Conservation (phyloP, 2,113 vertebrate species). For the Pogona vitticeps region DNA sequence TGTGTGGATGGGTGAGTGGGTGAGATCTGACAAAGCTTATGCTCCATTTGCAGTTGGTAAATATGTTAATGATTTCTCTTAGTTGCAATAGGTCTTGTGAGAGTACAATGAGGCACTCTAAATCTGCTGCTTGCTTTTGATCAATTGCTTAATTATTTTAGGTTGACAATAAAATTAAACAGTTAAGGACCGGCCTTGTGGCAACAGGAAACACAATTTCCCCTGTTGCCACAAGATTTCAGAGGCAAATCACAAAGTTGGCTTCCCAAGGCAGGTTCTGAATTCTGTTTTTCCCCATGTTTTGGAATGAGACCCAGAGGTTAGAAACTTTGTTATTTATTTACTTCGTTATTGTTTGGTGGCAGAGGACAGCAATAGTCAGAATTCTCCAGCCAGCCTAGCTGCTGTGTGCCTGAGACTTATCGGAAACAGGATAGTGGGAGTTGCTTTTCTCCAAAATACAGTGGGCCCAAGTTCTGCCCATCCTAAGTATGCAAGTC, state of each 20-base stretch:
- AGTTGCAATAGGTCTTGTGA: neutral
- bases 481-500: too few species aligned
- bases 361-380: too few species aligned
- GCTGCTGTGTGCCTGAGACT: too few species aligned
- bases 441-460: too few species aligned
- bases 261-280: neutral
- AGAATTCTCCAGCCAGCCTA: too few species aligned
- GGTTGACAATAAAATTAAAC: conserved; percentile 28
- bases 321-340: too few species aligned
- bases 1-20: neutral
- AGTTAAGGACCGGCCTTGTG: neutral
- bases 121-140: conserved; percentile 21
- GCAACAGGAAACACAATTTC: conserved; percentile 34
- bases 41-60: conserved; percentile 11
- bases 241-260: neutral
- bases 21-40: neutral
- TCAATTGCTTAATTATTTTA: conserved; percentile 21
- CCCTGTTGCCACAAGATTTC: neutral
- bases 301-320: neutral
- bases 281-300: neutral
- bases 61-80: conserved; percentile 16
- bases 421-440: too few species aligned
- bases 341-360: too few species aligned
- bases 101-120: conserved; percentile 19
- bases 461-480: too few species aligned